A percentile compares a stretch with the other conserved stretches of the same genome.
Evolutionary conservation across 2,797 vertebrate species (phyloP).

Genomic region (Pipistrellus nathusii): DNA sequence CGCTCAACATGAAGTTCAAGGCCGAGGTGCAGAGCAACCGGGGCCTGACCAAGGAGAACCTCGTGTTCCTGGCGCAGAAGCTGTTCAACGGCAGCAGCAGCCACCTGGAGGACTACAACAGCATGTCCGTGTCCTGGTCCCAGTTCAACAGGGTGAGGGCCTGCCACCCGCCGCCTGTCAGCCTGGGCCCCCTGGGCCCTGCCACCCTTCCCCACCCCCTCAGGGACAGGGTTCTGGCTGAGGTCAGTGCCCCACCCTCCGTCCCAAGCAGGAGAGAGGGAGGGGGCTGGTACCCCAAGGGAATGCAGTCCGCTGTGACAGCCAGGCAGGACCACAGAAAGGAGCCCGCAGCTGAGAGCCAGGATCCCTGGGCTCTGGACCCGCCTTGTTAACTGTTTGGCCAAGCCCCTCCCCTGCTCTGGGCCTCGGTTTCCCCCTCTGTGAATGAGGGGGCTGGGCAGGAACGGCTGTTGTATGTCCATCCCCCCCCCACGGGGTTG

Average conservation of each 20-base stretch:
- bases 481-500: background rate
- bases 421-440: background rate
- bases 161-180: background rate
- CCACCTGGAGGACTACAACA: constrained; percentile 94
- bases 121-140: constrained; percentile 96
- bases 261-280: background rate
- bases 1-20: constrained; percentile 98
- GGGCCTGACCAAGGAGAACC: constrained; percentile 95
- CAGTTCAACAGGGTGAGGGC: constrained; percentile 96
- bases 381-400: background rate
- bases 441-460: background rate
- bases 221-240: background rate
- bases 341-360: background rate
- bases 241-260: background rate
- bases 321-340: background rate
- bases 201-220: background rate
- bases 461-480: background rate
- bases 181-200: background rate
- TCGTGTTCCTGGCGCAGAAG: constrained; percentile 97
- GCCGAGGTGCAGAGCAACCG: constrained; percentile 96
- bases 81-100: constrained; percentile 93
- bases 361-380: background rate
- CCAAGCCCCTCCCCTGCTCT: background rate
- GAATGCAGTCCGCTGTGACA: background rate
- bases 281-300: background rate